These are phyloP conservation scores for Philopotamus ludificatus DNA, from an alignment of 1,140 invertebrate genomes.

Conservation along the genomic window DNA sequence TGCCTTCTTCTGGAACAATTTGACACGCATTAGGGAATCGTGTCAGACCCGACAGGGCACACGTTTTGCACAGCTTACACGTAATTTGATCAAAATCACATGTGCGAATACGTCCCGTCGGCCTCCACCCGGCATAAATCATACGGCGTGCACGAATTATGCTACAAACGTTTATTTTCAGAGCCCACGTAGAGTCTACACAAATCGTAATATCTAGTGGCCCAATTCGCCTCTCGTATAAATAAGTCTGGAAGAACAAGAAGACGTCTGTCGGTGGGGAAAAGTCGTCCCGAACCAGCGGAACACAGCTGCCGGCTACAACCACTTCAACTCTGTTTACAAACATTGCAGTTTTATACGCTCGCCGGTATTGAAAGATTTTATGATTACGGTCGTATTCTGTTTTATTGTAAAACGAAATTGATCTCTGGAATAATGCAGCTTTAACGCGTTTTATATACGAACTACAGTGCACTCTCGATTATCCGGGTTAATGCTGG, in stretches of 20 bases:
- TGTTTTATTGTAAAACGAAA: no score
- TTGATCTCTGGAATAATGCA: no score
- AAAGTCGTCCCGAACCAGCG: background rate
- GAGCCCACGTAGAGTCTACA: background rate
- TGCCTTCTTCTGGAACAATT: background rate
- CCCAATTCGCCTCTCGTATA: conserved; percentile 16
- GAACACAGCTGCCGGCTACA: no score
- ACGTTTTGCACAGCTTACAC: background rate
- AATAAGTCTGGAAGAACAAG: no score
- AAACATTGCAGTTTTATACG: background rate
- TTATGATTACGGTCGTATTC: background rate
- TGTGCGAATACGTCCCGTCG: conserved; percentile 3
- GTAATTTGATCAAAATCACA: conserved; percentile 7
- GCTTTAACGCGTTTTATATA: no score
- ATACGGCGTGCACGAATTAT: background rate
- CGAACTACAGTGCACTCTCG: no score
- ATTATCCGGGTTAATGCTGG: no score
- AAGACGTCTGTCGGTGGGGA: no score
- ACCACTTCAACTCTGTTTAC: background rate
- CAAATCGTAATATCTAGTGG: conserved; percentile 28
- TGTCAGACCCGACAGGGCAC: background rate
- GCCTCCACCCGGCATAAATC: background rate
- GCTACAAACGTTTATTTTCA: background rate
- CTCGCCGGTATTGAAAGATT: conserved; percentile 4
- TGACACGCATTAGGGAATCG: background rate